Evolutionary conservation across 2,888 invertebrate species (phyloP).

Genomic region (Neoscelio sp.): DNA sequence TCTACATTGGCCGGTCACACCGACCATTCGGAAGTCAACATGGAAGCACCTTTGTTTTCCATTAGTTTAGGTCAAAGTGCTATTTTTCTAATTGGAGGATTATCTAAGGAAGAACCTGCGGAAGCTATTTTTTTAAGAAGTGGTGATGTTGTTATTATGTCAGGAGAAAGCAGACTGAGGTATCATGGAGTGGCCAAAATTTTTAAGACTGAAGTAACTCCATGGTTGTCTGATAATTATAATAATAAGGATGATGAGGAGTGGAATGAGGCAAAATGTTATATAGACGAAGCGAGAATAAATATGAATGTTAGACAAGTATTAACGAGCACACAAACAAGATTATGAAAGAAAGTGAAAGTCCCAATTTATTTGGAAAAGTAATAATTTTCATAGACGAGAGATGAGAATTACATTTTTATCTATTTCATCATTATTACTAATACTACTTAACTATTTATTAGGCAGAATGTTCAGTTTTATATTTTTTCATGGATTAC

Average conservation of each 20-base stretch:
- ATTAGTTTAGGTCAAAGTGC: constrained; percentile 98
- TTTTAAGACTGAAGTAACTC: constrained; percentile 83
- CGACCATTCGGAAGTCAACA: constrained; percentile 95
- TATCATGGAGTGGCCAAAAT: constrained; percentile 98
- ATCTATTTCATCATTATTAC: no score
- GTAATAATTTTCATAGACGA: no score
- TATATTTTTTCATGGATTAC: no score
- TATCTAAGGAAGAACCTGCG: constrained; percentile 87
- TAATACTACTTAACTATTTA: no score
- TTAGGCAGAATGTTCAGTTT: no score
- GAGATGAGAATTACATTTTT: no score
- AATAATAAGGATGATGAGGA: constrained; percentile 70
- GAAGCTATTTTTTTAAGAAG: constrained; percentile 90
- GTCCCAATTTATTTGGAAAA: no score
- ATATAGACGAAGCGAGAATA: constrained; percentile 87
- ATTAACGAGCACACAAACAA: constrained; percentile 85
- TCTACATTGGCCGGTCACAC: constrained; percentile 97
- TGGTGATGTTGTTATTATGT: constrained; percentile 97
- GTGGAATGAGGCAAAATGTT: constrained; percentile 75
- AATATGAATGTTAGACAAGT: constrained; percentile 98
- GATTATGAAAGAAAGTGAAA: no score
- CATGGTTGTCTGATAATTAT: constrained; percentile 84
- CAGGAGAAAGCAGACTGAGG: constrained; percentile 91
- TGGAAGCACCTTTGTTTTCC: constrained; percentile 95
- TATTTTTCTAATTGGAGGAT: constrained; percentile 96